phyloP scores from a whole-genome alignment of 2,888 invertebrate species.

The Quadroppia sp. region DNA sequence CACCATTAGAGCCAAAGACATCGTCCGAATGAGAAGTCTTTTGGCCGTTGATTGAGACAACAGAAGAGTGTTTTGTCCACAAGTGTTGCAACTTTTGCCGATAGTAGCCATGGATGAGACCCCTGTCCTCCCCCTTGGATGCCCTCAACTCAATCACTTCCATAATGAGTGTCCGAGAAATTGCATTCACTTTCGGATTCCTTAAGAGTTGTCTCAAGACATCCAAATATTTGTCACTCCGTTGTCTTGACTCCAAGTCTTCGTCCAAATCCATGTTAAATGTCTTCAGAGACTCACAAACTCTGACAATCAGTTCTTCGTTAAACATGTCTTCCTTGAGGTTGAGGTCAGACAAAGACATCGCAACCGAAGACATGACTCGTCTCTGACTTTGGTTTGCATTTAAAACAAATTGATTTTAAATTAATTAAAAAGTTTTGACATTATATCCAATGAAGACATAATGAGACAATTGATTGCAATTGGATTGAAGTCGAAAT shows the following conservation, averaged over 20 bases:
- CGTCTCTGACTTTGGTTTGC: too few species aligned
- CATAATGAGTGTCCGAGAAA: constrained; percentile 78
- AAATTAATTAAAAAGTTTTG: too few species aligned
- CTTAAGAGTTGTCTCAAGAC: constrained; percentile 83
- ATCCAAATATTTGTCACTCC: constrained; percentile 73
- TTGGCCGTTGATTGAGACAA: background rate
- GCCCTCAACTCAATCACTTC: constrained; percentile 89
- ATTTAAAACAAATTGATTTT: too few species aligned
- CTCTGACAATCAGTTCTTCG: constrained; percentile 65
- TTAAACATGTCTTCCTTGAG: constrained; percentile 59
- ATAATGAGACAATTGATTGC: too few species aligned
- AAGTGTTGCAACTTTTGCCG: constrained; percentile 55
- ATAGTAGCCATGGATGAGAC: constrained; percentile 79
- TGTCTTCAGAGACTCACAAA: constrained; percentile 74
- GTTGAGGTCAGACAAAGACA: background rate
- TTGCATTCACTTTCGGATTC: constrained; percentile 76
- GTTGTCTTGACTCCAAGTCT: constrained; percentile 71
- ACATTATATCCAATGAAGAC: background rate
- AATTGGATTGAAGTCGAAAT: too few species aligned
- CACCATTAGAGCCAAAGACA: constrained; percentile 58
- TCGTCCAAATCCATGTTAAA: constrained; percentile 68
- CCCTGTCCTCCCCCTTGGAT: constrained; percentile 80
- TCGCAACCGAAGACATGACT: background rate
- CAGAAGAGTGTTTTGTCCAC: constrained; percentile 52
- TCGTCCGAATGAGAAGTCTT: constrained; percentile 28